Conservation (phyloP, 2,888 invertebrate genomes). For the Pegoplata infirma region DNA sequence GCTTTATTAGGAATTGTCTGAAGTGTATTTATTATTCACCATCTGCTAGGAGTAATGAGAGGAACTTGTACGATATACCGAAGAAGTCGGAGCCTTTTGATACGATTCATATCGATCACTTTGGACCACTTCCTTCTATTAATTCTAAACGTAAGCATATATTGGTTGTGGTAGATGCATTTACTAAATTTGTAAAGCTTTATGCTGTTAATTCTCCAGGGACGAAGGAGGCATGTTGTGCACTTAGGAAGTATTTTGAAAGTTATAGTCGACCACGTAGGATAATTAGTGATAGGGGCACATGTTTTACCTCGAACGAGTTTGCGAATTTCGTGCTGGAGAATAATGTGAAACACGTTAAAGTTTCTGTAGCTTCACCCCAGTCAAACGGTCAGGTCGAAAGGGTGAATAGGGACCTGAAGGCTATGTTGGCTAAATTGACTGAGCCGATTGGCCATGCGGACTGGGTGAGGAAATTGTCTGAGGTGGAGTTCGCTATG, state of each 20-base stretch:
- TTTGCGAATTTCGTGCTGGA: slow-evolving; percentile 6
- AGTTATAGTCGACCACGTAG: slow-evolving; percentile 8
- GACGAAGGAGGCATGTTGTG: background rate
- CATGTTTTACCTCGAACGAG: slow-evolving; percentile 35
- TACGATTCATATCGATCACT: slow-evolving; percentile 35
- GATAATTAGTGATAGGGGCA: slow-evolving; percentile 21
- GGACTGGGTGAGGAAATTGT: slow-evolving; percentile 35
- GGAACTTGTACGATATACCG: slow-evolving; percentile 12
- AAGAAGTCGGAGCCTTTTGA: slow-evolving; percentile 24
- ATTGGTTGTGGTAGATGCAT: slow-evolving; percentile 20
- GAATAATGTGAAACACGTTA: slow-evolving; percentile 15
- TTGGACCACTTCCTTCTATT: slow-evolving; percentile 20
- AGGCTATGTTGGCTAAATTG: slow-evolving; percentile 42
- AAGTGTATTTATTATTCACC: slow-evolving; percentile 5
- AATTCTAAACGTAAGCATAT: slow-evolving; percentile 27
- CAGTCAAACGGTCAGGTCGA: slow-evolving; percentile 50
- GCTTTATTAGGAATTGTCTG: slow-evolving; percentile 27
- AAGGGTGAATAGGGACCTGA: slow-evolving; percentile 41
- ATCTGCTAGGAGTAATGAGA: background rate
- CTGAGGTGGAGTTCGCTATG: slow-evolving; percentile 35
- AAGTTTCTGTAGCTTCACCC: slow-evolving; percentile 30
- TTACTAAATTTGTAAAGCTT: slow-evolving; percentile 20
- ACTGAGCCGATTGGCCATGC: slow-evolving; percentile 37
- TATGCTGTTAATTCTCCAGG: background rate
- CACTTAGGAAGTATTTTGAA: slow-evolving; percentile 19